Evolutionary conservation across 2,113 vertebrate species (phyloP).

Genomic region (Benthochromis sp.): DNA sequence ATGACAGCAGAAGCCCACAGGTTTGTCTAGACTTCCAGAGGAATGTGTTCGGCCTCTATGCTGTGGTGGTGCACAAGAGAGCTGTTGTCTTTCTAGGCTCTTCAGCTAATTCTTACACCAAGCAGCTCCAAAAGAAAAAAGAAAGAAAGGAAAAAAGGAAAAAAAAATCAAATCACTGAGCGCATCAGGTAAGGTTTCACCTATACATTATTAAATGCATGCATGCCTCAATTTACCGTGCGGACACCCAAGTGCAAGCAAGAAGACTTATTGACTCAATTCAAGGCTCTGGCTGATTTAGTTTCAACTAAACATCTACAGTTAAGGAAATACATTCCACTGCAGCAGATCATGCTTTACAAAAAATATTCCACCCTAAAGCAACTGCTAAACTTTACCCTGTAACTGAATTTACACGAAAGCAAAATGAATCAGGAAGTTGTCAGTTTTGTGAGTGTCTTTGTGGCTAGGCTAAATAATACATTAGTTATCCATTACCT

Average conservation of each 20-base stretch:
- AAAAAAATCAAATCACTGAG: not conserved
- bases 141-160: not conserved
- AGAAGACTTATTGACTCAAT: not conserved
- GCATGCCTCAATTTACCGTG: not conserved
- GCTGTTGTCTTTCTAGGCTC: constrained; percentile 35
- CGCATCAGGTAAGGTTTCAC: not conserved
- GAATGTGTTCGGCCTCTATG: constrained; percentile 38
- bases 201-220: not conserved
- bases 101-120: not conserved
- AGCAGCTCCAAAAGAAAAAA: not conserved
- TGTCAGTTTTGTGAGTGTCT: not conserved
- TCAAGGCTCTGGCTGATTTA: not conserved
- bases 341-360: not conserved
- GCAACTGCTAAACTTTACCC: not conserved
- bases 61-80: constrained; percentile 22
- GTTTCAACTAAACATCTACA: not conserved
- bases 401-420: not conserved
- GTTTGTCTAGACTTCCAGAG: constrained; percentile 51
- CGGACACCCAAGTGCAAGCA: not conserved
- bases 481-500: not conserved
- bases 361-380: not conserved
- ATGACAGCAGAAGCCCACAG: constrained; percentile 53
- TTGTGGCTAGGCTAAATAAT: not conserved
- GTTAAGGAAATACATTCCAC: not conserved
- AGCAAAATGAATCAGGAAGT: not conserved